phyloP scores from a whole-genome alignment of 2,113 vertebrate species.

The Alaudala cheleensis region DNA sequence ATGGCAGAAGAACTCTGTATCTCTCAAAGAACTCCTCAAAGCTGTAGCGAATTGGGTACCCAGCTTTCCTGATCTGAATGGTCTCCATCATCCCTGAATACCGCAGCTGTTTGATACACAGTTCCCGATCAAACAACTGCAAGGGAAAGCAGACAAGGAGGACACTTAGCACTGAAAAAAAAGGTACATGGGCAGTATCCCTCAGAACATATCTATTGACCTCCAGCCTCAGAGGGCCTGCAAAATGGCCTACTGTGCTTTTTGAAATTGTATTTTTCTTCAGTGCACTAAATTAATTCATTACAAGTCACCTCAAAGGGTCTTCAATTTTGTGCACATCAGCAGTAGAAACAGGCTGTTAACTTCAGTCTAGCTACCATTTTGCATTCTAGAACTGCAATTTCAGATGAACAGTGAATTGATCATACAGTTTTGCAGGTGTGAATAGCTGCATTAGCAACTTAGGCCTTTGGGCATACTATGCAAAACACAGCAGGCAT shows the following conservation, averaged over 20 bases:
- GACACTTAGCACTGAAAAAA: not conserved
- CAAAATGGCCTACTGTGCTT: not conserved
- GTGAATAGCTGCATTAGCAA: not conserved
- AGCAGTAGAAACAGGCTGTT: not conserved
- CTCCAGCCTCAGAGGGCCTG: not conserved
- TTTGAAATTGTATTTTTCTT: not conserved
- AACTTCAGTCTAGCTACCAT: not conserved
- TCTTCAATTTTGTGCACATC: not conserved
- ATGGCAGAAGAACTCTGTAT: constrained; percentile 81
- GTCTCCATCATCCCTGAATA: constrained; percentile 99
- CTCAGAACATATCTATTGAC: not conserved
- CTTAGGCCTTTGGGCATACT: not conserved
- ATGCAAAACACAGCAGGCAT: not conserved
- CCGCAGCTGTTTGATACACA: constrained; percentile 90
- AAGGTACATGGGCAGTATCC: not conserved
- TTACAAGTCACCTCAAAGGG: not conserved
- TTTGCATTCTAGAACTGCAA: not conserved
- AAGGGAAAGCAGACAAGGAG: not conserved
- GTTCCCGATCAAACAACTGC: constrained; percentile 90
- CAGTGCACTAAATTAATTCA: not conserved
- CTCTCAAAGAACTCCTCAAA: constrained; percentile 88
- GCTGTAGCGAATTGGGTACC: constrained; percentile 90
- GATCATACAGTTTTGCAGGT: not conserved
- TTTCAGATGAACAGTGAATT: not conserved
- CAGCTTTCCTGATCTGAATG: constrained; percentile 88